Evolutionary conservation across 2,113 vertebrate species (phyloP).

Genomic region (Muntiacus muntjak): DNA sequence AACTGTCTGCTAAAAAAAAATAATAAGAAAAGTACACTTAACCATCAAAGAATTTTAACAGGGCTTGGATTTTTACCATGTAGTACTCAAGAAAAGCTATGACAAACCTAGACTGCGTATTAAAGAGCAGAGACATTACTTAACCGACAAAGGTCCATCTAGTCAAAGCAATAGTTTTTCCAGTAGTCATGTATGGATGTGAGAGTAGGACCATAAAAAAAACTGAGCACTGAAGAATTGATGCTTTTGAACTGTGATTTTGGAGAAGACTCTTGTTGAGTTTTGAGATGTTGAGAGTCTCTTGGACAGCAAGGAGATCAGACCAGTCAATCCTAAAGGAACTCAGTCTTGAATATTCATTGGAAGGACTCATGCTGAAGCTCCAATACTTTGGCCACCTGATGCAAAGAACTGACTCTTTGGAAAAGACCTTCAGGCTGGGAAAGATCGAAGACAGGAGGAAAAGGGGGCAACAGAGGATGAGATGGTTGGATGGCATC

Average conservation of each 20-base stretch:
- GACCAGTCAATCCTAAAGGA: background rate
- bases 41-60: background rate
- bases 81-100: background rate
- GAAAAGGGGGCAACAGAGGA: background rate
- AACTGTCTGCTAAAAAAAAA: background rate
- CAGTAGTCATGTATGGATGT: background rate
- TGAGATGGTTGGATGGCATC: background rate
- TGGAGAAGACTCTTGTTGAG: background rate
- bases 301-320: background rate
- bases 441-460: background rate
- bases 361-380: background rate
- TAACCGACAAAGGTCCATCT: background rate
- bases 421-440: background rate
- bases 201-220: background rate
- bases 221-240: background rate
- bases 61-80: background rate
- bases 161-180: background rate
- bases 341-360: background rate
- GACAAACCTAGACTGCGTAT: accelerated
- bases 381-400: background rate
- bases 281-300: background rate
- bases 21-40: background rate
- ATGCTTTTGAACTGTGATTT: background rate
- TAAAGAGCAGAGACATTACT: background rate
- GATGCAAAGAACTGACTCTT: background rate